Conservation (phyloP, 2,797 vertebrate genomes). For the Periophthalmus magnuspinnatus region DNA sequence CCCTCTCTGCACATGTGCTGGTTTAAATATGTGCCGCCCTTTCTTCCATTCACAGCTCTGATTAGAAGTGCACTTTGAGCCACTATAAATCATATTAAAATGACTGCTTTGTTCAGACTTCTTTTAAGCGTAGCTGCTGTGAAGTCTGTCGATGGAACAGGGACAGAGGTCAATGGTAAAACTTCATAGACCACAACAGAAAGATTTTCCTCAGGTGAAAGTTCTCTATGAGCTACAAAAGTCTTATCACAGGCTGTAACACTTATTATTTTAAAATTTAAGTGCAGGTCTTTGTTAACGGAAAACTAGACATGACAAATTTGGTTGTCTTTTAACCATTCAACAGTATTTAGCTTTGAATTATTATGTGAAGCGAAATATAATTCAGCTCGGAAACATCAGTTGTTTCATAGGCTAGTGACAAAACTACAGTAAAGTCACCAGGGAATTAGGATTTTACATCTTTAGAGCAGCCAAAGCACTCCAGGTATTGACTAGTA, state of each 20-base stretch:
- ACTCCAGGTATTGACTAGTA: too few relatives aligned
- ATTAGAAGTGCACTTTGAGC: constrained; percentile 32
- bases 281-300: neutral
- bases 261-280: neutral
- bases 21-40: constrained; percentile 64
- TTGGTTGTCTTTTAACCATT: too few relatives aligned
- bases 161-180: neutral
- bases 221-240: neutral
- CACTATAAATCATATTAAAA: constrained; percentile 47
- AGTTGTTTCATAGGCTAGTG: too few relatives aligned
- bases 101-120: constrained; percentile 18
- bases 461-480: too few relatives aligned
- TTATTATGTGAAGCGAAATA: too few relatives aligned
- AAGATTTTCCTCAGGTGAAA: neutral
- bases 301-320: neutral
- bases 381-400: too few relatives aligned
- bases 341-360: too few relatives aligned
- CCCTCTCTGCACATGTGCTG: constrained; percentile 60
- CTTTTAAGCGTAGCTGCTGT: constrained; percentile 13
- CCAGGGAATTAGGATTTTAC: too few relatives aligned
- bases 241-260: neutral
- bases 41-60: constrained; percentile 52
- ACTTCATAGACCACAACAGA: neutral
- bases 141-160: neutral
- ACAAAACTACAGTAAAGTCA: too few relatives aligned